Base-by-base conservation (phyloP, 53 echinoderm and acorn worm species). In the Henricia sp. region DNA sequence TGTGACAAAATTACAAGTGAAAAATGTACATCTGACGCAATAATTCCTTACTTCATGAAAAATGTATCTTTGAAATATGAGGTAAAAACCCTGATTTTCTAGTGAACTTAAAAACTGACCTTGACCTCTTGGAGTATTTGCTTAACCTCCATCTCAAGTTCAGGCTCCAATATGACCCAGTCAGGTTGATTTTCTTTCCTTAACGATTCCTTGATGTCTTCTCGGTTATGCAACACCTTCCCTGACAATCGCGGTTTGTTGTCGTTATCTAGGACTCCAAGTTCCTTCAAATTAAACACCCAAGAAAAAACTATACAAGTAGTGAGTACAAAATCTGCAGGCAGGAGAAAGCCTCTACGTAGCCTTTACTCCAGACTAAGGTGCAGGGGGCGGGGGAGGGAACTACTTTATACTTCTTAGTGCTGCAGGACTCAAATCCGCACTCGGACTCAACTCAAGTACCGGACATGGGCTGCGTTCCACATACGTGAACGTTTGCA, bases 211-310 rank as follows among this genome's bases (percentile, higher is more conserved):
- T 82, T 85, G 46, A 89, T 82, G 1, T 89, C 85, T 6, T 76
- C 71, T 43, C 86, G 84, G 52, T 71, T 52, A 52, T 89, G 58
- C 14, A 85, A 25, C 27, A 82, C 68, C 46, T 80, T 30, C 27
- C 82, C 92, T 11, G 85, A 71, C 23, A 92, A 67, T 19, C 73
- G 23, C 8, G 92, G 89, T 53, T 67, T 78, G 86, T 92, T 88
- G 40, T 85, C 72, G 13, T 78, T 53, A 60, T 92, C 92, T 19
- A 92, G 44, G 0, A 85, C 34, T 28, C 92, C 92, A 54, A 85
- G 72, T 26, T 89, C 89, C 92, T 92, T 16, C n/a, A 13, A 9
- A 70, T 52, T 14, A 0, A 74, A 27, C n/a, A 53, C 10, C 34
- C 19, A 37, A 38, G 3, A 3, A 38, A 17, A 67, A 67, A 2